Base-by-base conservation (phyloP, 37 sponge, comb jelly and placozoan species). In the Chondrilla cf. caribensis region DNA sequence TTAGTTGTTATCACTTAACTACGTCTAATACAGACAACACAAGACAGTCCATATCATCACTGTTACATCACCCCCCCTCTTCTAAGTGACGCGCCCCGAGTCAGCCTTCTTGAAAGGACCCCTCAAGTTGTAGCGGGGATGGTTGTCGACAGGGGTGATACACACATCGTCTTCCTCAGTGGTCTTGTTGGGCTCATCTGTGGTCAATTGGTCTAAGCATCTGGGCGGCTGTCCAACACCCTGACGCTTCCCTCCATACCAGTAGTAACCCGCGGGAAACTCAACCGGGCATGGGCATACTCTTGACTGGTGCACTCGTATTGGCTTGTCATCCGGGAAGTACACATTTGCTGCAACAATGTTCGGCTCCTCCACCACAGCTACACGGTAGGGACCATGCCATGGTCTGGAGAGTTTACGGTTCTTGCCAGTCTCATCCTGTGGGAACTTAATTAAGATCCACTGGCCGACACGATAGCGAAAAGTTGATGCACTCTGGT, bases 251-350 rank as follows among this genome's bases (percentile, higher is more conserved):
- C 37, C 54, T 44, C 81, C 81, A 37, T 88, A 88, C 89, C 89
- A 88, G 60, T 79, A 88, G 72, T 76, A 84, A 4, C 89, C 85
- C 28, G 82, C 82, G 2, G 85, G 85, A 57, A 85, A 81, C 1
- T 55, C 71, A 2, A 4, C 38, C 2, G 84, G 89, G 32, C 84
- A 88, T 19, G 58, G 71, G 35, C 36, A 57, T 17, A 84, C 81
- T 66, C 89, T 0, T 26, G 79, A 64, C 72, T 79, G 89, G 54
- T 88, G 85, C 5, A 88, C 84, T 14, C 54, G 38, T 3, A 88
- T 84, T 17, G 37, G 70, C 4, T 38, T 11, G 4, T 84, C 89
- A 11, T 60, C 38, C 3, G 89, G 85, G 35, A 71, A 83, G 59
- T 88, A 88, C 38, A 88, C 84, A 38, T 87, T 84, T 22, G 39